Conservation (phyloP, 1,140 invertebrate genomes). For the Acromyrmex echinatior region DNA sequence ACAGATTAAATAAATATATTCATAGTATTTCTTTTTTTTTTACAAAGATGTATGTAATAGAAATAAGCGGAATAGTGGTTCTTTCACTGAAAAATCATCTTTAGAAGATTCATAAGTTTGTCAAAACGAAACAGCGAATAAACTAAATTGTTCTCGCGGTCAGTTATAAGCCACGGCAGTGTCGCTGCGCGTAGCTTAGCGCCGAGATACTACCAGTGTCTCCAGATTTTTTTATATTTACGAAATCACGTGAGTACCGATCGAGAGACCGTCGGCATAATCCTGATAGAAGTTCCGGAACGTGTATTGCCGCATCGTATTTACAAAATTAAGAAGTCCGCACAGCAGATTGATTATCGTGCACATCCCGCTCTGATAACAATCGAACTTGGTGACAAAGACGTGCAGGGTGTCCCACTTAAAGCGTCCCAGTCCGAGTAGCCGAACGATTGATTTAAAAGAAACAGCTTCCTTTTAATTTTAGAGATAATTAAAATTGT, state of each 20-base stretch:
- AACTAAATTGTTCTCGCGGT: slow-evolving; percentile 7
- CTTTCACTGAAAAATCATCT: slow-evolving; percentile 7
- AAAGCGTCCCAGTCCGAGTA: slow-evolving; percentile 18
- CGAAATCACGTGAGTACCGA: slow-evolving; percentile 2
- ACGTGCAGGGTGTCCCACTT: slow-evolving; percentile 21
- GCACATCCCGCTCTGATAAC: slow-evolving; percentile 66
- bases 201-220: no score
- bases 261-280: slow-evolving; percentile 12
- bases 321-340: slow-evolving; percentile 68
- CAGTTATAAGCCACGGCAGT: slow-evolving; percentile 2
- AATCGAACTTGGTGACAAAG: slow-evolving; percentile 74
- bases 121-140: neutral
- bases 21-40: slow-evolving; percentile 17
- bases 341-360: slow-evolving; percentile 64
- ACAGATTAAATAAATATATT: slow-evolving; percentile 41
- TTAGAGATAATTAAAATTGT: neutral
- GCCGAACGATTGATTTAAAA: slow-evolving; percentile 4
- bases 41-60: slow-evolving; percentile 28
- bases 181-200: no score
- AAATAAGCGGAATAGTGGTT: slow-evolving; percentile 22
- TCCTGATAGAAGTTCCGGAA: slow-evolving; percentile 42
- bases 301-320: slow-evolving; percentile 59
- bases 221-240: slow-evolving; percentile 29
- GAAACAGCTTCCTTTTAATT: neutral
- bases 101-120: slow-evolving; percentile 18